Conservation (phyloP, 2,113 vertebrate species). For the Varanus salvator region DNA sequence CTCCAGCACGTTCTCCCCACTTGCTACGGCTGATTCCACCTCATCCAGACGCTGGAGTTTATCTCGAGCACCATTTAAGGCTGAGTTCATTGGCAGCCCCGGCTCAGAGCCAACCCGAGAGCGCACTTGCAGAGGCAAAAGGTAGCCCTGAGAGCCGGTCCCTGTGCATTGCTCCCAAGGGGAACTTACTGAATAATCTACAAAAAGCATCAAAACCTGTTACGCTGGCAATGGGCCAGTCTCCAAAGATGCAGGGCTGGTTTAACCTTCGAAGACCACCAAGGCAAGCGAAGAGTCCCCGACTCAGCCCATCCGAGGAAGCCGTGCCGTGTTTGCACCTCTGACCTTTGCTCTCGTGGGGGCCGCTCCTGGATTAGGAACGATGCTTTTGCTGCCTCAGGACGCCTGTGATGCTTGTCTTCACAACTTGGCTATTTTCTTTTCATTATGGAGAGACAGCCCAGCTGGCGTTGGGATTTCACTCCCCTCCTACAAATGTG, state of each 20-base stretch:
- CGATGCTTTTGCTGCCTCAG: constrained; percentile 50
- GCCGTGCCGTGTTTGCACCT: constrained; percentile 42
- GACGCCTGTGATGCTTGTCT: constrained; percentile 35
- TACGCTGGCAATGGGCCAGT: too few species aligned
- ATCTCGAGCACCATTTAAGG: too few species aligned
- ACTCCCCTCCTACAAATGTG: constrained; percentile 17
- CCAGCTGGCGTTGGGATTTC: constrained; percentile 66
- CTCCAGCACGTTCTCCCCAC: too few species aligned
- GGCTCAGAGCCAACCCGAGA: too few species aligned
- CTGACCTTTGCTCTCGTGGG: constrained; percentile 46
- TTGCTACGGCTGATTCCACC: too few species aligned
- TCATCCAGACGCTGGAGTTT: too few species aligned
- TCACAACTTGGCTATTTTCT: constrained; percentile 48
- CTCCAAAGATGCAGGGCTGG: neutral
- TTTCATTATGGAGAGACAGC: constrained; percentile 72
- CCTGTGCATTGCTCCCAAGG: too few species aligned
- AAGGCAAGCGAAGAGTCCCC: constrained; percentile 4
- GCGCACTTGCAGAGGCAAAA: too few species aligned
- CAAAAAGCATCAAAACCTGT: neutral
- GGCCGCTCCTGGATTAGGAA: constrained; percentile 49
- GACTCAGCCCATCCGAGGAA: constrained; percentile 18
- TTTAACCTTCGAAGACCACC: neutral
- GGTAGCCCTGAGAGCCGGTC: too few species aligned
- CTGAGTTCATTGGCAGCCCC: too few species aligned
- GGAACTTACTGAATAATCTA: too few species aligned